These are phyloP conservation scores for Onychorhynchus coronatus DNA, from an alignment of 2,113 vertebrate genomes.

Conservation along the genomic window DNA sequence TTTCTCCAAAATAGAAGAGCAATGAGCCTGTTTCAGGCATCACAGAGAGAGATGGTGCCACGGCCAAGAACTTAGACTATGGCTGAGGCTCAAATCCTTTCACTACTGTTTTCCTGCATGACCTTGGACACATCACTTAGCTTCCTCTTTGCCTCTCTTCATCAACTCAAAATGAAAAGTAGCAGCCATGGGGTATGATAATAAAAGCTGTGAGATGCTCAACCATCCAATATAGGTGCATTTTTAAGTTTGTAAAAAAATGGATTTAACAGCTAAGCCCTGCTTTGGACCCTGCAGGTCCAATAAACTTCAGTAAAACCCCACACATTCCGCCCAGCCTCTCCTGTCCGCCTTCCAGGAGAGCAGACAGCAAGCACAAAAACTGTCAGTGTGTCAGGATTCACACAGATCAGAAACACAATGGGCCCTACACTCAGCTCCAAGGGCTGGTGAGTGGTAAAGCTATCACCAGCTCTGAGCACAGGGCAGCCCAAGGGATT, in stretches of 20 bases:
- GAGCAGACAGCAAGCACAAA: background rate
- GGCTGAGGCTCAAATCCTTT: background rate
- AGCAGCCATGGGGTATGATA: background rate
- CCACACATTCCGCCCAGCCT: background rate
- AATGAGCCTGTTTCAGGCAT: background rate
- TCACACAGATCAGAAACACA: background rate
- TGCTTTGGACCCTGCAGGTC: background rate
- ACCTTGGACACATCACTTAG: background rate
- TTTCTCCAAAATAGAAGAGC: background rate
- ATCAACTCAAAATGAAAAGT: background rate
- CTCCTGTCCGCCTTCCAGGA: background rate
- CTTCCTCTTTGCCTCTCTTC: background rate
- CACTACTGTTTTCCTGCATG: background rate
- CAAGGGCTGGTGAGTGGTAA: background rate
- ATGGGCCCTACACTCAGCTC: fast-evolving
- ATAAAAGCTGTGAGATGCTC: background rate
- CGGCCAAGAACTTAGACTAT: background rate
- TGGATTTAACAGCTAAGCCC: background rate
- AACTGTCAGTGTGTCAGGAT: background rate
- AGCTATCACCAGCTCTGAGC: background rate
- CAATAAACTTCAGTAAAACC: background rate
- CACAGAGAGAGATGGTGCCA: background rate
- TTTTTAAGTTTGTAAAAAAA: background rate
- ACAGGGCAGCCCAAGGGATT: background rate
- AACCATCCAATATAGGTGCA: background rate